Percentiles rank a stretch among this genome's conserved stretches.
These are phyloP conservation scores for Oryzias celebensis DNA, from an alignment of 2,113 vertebrate species.

Conservation along the genomic window DNA sequence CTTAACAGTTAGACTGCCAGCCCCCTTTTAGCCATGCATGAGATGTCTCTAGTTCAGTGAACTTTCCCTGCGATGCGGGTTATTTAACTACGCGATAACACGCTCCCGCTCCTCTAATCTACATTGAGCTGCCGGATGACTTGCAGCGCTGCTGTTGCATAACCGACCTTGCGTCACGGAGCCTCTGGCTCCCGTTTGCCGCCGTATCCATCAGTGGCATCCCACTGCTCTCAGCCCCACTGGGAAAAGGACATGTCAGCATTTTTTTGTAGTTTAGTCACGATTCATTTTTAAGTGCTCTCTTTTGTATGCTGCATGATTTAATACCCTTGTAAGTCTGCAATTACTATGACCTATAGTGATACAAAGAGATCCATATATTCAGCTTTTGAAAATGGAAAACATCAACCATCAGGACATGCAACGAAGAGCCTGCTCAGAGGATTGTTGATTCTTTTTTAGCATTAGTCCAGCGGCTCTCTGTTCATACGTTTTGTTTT, in stretches of 20 bases:
- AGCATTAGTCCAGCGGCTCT: too few relatives aligned
- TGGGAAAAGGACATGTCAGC: conserved; percentile 18
- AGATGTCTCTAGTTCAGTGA: too few relatives aligned
- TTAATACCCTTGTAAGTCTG: background rate
- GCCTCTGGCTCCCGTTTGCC: conserved; percentile 41
- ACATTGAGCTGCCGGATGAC: conserved; percentile 73
- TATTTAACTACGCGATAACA: conserved; percentile 23
- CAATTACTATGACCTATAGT: conserved; percentile 17
- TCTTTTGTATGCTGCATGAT: conserved; percentile 1
- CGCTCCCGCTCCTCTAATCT: conserved; percentile 59
- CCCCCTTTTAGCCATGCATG: conserved; percentile 23
- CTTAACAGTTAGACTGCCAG: background rate
- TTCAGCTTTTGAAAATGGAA: conserved; percentile 13
- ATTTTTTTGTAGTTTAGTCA: conserved; percentile 37
- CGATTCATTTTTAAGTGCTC: conserved; percentile 22
- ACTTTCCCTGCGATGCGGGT: background rate
- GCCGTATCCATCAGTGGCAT: conserved; percentile 22
- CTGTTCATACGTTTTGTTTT: too few relatives aligned
- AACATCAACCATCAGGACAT: conserved; percentile 1
- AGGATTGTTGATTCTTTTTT: background rate
- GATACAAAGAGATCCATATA: background rate
- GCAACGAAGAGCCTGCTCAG: background rate
- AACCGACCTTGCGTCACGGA: conserved; percentile 80
- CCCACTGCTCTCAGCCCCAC: conserved; percentile 14
- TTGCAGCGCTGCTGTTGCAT: conserved; percentile 81